Conservation (phyloP, 2,888 invertebrate genomes). For the Bibio marci region DNA sequence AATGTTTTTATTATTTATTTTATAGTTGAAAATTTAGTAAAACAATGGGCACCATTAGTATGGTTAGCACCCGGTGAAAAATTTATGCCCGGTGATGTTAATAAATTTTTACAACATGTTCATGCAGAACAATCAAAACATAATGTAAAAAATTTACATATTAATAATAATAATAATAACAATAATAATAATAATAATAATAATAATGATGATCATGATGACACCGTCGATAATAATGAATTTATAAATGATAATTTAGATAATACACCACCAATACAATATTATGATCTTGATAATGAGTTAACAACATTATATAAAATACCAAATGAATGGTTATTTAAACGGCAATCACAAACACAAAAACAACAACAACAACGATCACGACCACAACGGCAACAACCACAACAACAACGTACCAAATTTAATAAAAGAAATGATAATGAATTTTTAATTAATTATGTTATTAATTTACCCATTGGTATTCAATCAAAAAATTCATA, state of each 20-base stretch:
- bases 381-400: not conserved
- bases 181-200: not conserved
- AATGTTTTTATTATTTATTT: too few species aligned
- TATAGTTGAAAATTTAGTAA: slow-evolving; percentile 31
- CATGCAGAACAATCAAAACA: slow-evolving; percentile 20
- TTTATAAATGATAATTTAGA: too few species aligned
- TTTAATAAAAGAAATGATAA: not conserved
- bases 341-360: not conserved
- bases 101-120: slow-evolving; percentile 41
- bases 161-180: not conserved
- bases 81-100: slow-evolving; percentile 42
- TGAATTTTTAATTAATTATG: slow-evolving; percentile 6
- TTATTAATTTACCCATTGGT: slow-evolving; percentile 15
- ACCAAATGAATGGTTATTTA: too few species aligned
- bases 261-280: not conserved
- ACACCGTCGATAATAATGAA: not conserved
- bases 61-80: slow-evolving; percentile 48
- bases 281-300: slow-evolving; percentile 4
- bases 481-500: slow-evolving; percentile 28
- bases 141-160: too few species aligned
- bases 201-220: slow-evolving; percentile 1
- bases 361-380: too few species aligned
- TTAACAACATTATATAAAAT: not conserved
- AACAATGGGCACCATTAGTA: slow-evolving; percentile 45
- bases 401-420: slow-evolving; percentile 3